A percentile compares a stretch with the other conserved stretches of the same genome.
phyloP scores from a whole-genome alignment of 2,113 vertebrate genomes.

The Echinops telfairi region DNA sequence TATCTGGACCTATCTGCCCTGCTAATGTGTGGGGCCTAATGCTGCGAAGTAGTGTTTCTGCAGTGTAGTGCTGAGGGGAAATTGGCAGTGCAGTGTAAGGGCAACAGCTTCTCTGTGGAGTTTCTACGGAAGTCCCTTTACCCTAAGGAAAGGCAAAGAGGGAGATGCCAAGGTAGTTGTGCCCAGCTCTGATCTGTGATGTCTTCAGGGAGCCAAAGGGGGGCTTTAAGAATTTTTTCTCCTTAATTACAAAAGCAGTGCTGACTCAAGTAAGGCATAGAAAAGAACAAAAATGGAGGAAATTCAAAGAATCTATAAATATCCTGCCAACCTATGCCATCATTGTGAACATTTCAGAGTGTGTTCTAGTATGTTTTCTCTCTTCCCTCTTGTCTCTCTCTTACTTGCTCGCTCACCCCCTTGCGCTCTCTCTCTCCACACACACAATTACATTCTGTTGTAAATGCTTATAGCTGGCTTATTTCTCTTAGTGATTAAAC shows the following conservation, averaged over 20 bases:
- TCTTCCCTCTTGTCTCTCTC: neutral
- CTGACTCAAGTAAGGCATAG: constrained; percentile 6
- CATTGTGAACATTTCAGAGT: neutral
- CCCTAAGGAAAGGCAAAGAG: neutral
- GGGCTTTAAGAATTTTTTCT: neutral
- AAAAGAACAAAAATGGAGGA: neutral
- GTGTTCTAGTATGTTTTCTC: neutral
- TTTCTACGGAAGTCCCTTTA: neutral
- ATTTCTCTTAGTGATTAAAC: neutral
- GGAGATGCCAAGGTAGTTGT: neutral
- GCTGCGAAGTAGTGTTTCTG: neutral
- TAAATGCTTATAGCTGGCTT: neutral
- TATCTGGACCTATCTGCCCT: neutral
- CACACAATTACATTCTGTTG: neutral
- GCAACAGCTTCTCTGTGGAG: neutral
- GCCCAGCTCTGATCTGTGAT: neutral
- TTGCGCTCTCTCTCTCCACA: neutral
- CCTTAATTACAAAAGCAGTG: constrained; percentile 43
- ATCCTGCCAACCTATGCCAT: neutral
- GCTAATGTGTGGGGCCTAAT: constrained; percentile 2
- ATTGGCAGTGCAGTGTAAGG: neutral
- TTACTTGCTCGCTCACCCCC: no score
- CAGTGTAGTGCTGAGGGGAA: neutral
- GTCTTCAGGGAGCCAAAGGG: constrained; percentile 37
- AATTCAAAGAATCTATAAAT: neutral